Percentiles rank a stretch among this genome's conserved stretches.
Conservation (phyloP, 2,797 vertebrate species). For the Microhierax caerulescens region DNA sequence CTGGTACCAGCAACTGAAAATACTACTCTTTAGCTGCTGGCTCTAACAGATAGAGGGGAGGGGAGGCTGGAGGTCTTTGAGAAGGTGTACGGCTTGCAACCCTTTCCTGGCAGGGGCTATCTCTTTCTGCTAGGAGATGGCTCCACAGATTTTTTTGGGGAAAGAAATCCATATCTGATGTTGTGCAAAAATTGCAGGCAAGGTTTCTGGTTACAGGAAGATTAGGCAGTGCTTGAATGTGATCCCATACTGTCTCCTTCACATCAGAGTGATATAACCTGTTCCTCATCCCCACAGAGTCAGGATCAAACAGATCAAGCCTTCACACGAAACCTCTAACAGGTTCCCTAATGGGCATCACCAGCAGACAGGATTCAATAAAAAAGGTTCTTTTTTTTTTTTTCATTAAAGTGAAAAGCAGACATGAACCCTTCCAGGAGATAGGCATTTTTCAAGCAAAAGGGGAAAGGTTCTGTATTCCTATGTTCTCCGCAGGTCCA, state of each 20-base stretch:
- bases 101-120: not conserved
- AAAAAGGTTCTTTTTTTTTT: not conserved
- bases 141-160: not conserved
- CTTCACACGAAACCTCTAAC: not conserved
- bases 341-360: not conserved
- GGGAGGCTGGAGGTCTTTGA: not conserved
- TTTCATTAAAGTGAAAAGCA: not conserved
- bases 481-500: not conserved
- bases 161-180: not conserved
- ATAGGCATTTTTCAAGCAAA: not conserved
- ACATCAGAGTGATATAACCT: not conserved
- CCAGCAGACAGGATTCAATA: not conserved
- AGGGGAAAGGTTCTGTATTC: not conserved
- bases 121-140: not conserved
- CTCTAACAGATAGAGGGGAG: not conserved
- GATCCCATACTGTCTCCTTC: not conserved
- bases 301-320: not conserved
- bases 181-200: not conserved
- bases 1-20: not conserved
- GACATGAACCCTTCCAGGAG: not conserved
- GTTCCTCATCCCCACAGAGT: not conserved
- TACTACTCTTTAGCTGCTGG: not conserved
- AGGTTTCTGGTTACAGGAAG: not conserved
- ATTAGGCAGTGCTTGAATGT: not conserved
- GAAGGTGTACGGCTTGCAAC: not conserved